Percentiles rank a stretch among this genome's conserved stretches.
Evolutionary conservation across 2,113 vertebrate species (phyloP).

Genomic region (Synchiropus splendidus): DNA sequence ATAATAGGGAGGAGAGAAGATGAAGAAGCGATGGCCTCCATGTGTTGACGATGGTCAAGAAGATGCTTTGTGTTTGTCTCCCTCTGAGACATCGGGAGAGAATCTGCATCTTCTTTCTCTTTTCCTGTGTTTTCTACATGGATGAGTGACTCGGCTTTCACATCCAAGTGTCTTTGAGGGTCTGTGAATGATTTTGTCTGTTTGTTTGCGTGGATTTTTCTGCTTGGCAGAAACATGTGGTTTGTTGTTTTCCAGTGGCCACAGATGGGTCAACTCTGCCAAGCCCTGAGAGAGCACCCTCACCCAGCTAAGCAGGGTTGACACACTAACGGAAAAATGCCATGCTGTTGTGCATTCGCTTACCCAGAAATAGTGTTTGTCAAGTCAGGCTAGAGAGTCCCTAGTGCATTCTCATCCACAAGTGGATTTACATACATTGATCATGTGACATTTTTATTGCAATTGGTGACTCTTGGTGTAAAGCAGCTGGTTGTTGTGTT

Average conservation of each 20-base stretch:
- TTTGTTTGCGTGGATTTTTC: conserved; percentile 10
- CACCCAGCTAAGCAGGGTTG: conserved; percentile 8
- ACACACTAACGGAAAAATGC: conserved; percentile 17
- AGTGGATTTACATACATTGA: conserved; percentile 8
- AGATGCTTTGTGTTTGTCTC: conserved; percentile 7
- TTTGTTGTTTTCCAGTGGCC: conserved; percentile 18
- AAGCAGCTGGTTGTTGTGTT: conserved; percentile 10
- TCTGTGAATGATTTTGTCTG: conserved; percentile 4
- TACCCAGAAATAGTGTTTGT: conserved; percentile 14
- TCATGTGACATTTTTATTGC: no score
- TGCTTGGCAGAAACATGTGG: conserved; percentile 3
- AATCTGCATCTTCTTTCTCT: conserved; percentile 1
- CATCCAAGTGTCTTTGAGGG: conserved; percentile 1
- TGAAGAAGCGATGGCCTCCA: conserved; percentile 55
- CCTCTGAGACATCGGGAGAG: conserved; percentile 1
- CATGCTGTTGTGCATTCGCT: conserved; percentile 8
- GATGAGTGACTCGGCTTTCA: conserved; percentile 1
- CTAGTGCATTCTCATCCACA: background rate
- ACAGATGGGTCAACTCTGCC: conserved; percentile 23
- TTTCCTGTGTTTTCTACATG: conserved; percentile 2
- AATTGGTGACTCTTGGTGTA: background rate
- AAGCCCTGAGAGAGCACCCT: conserved; percentile 43
- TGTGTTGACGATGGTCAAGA: conserved; percentile 42
- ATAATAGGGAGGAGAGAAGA: conserved; percentile 51
- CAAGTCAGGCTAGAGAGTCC: background rate